A percentile compares a stretch with the other conserved stretches of the same genome.
These are phyloP conservation scores for Diacarnus erythraeanus DNA, from an alignment of 37 sponge, comb jelly and placozoan genomes.

Conservation along the genomic window DNA sequence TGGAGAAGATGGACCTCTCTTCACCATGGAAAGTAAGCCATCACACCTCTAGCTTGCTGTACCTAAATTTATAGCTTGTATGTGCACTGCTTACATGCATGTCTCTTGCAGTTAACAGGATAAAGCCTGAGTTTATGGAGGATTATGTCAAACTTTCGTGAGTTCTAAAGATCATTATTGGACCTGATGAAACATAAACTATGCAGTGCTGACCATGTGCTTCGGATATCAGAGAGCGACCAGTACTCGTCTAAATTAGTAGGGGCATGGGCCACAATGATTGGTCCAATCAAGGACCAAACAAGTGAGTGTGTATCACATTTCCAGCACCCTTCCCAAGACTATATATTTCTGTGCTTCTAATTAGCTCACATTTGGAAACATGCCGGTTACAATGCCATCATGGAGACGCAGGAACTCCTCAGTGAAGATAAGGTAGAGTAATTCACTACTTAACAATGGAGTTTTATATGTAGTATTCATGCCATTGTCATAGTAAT, in stretches of 20 bases:
- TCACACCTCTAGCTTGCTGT: background rate
- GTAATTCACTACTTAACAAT: background rate
- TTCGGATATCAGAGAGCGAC: constrained; percentile 21
- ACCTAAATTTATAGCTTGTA: background rate
- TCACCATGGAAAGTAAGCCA: constrained; percentile 45
- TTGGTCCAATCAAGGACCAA: constrained; percentile 71
- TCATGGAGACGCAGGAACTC: background rate
- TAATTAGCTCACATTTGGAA: constrained; percentile 66
- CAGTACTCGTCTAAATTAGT: constrained; percentile 64
- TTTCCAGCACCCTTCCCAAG: background rate
- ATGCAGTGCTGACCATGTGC: constrained; percentile 53
- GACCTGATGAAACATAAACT: background rate
- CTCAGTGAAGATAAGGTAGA: constrained; percentile 51
- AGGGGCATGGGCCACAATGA: constrained; percentile 81
- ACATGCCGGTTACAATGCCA: constrained; percentile 33
- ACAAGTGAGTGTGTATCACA: constrained; percentile 41
- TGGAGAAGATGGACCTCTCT: constrained; percentile 25
- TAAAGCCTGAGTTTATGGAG: constrained; percentile 75
- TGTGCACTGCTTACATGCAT: background rate
- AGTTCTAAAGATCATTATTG: constrained; percentile 10
- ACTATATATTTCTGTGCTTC: background rate
- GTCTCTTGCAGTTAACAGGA: constrained; percentile 52
- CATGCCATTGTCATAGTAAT: too few relatives aligned
- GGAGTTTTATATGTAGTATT: too few relatives aligned
- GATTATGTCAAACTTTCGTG: constrained; percentile 72